phyloP scores from a whole-genome alignment of 2,113 vertebrate species.

The Pagrus major region DNA sequence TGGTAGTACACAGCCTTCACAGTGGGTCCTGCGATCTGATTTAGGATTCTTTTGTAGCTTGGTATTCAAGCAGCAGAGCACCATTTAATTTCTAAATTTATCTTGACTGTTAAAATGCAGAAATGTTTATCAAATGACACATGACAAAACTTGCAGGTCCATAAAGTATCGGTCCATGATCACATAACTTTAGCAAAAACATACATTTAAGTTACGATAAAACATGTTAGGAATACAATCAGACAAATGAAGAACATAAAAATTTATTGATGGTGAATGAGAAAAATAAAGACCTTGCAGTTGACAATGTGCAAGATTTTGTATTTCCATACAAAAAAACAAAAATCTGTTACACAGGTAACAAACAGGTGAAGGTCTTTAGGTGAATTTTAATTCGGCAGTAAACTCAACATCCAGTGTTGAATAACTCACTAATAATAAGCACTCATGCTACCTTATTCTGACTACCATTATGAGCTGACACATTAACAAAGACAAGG shows the following conservation, averaged over 20 bases:
- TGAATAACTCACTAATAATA: slow-evolving; percentile 70
- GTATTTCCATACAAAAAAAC: slow-evolving; percentile 41
- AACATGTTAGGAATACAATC: slow-evolving; percentile 45
- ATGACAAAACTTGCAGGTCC: slow-evolving; percentile 26
- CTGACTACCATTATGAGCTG: slow-evolving; percentile 22
- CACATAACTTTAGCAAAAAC: slow-evolving; percentile 42
- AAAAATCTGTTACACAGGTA: slow-evolving; percentile 2
- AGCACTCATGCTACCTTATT: slow-evolving; percentile 42
- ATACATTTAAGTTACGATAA: slow-evolving; percentile 44
- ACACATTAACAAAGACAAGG: slow-evolving; percentile 43
- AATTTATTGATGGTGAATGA: slow-evolving; percentile 33
- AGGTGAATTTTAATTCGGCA: slow-evolving; percentile 39
- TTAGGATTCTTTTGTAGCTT: neutral
- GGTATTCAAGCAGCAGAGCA: slow-evolving; percentile 51
- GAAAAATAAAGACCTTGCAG: slow-evolving; percentile 34
- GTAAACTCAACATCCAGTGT: slow-evolving; percentile 81
- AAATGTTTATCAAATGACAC: slow-evolving; percentile 5
- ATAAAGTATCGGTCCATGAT: slow-evolving; percentile 34
- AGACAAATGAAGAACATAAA: slow-evolving; percentile 33
- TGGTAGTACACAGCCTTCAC: slow-evolving; percentile 21
- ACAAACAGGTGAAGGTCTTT: slow-evolving; percentile 26
- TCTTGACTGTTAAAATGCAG: slow-evolving; percentile 30
- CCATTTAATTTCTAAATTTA: slow-evolving; percentile 50
- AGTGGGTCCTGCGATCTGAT: slow-evolving; percentile 18
- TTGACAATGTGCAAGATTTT: slow-evolving; percentile 42